Conservation (phyloP, 2,113 vertebrate species). For the Phasianus colchicus region DNA sequence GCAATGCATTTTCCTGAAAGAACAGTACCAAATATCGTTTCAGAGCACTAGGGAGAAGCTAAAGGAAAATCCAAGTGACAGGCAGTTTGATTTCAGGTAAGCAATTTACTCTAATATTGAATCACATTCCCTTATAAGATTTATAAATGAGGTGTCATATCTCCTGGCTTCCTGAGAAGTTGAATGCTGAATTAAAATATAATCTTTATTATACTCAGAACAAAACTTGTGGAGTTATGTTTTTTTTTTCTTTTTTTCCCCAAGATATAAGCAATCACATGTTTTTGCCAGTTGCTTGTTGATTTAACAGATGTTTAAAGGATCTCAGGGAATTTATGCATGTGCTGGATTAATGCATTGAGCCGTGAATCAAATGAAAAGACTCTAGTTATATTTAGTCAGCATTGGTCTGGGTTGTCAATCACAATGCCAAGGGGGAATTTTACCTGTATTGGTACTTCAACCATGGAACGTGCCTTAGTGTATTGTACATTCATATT, state of each 20-base stretch:
- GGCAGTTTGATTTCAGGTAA: constrained; percentile 86
- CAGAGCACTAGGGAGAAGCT: constrained; percentile 75
- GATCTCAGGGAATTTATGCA: neutral
- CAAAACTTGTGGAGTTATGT: neutral
- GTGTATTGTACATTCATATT: neutral
- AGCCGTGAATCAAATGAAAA: neutral
- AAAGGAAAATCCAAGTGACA: constrained; percentile 68
- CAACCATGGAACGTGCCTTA: neutral
- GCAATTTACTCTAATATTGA: neutral
- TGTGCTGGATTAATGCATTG: neutral
- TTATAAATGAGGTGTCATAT: neutral
- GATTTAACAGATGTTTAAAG: neutral
- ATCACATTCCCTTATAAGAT: neutral
- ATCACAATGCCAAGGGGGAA: neutral
- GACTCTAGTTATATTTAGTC: neutral
- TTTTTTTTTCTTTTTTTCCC: neutral
- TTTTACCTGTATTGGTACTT: neutral
- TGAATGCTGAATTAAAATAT: neutral
- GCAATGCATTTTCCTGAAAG: constrained; percentile 79
- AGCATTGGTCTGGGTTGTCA: neutral
- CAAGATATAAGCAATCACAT: neutral
- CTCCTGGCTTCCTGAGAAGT: neutral
- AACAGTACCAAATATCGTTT: constrained; percentile 80
- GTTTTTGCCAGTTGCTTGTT: neutral
- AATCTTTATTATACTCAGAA: neutral